Evolutionary conservation across 2,113 vertebrate species (phyloP).

Genomic region (Chaetodon auriga): DNA sequence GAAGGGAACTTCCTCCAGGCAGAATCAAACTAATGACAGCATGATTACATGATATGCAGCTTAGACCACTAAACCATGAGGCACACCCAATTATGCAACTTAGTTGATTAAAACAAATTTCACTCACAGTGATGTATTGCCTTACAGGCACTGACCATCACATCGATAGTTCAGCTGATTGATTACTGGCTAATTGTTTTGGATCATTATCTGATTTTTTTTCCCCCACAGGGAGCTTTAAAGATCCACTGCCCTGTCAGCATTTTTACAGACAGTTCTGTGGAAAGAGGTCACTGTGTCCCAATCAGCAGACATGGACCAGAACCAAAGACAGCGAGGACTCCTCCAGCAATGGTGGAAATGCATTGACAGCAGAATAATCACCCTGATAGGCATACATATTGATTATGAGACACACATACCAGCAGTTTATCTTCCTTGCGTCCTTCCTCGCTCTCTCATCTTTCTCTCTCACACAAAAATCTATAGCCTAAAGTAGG

Average conservation of each 20-base stretch:
- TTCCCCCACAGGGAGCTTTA: conserved; percentile 1
- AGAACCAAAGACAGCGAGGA: conserved; percentile 1
- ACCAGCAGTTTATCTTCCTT: background rate
- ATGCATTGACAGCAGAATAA: conserved; percentile 16
- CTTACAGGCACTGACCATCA: conserved; percentile 7
- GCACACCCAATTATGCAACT: background rate
- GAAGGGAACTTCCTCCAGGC: background rate
- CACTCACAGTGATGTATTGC: conserved; percentile 41
- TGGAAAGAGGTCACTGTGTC: conserved; percentile 48
- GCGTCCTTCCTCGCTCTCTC: background rate
- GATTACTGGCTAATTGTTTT: conserved; percentile 52
- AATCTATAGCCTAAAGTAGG: conserved; percentile 23
- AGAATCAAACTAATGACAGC: background rate
- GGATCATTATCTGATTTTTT: conserved; percentile 57
- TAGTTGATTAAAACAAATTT: conserved; percentile 29
- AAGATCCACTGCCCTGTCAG: conserved; percentile 27
- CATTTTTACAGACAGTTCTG: conserved; percentile 39
- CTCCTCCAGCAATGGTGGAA: background rate
- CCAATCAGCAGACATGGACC: conserved; percentile 12
- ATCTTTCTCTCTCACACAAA: conserved; percentile 12
- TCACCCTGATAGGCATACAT: background rate
- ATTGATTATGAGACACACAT: conserved; percentile 16
- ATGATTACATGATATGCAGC: background rate
- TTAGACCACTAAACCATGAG: background rate
- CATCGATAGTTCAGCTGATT: conserved; percentile 47